Conservation (phyloP, 2,888 invertebrate genomes). For the Thereva unica region DNA sequence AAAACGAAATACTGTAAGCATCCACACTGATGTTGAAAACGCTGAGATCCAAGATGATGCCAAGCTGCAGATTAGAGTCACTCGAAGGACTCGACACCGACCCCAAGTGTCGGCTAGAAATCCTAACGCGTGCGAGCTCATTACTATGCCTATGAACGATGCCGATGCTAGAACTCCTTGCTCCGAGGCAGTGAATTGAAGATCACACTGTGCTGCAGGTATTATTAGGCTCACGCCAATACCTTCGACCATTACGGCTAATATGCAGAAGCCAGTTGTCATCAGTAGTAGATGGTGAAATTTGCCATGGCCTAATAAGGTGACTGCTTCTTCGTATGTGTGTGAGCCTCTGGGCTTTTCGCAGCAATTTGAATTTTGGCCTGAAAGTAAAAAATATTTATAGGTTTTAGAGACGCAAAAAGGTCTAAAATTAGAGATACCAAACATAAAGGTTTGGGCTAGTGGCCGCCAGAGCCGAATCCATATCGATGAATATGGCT, state of each 20-base stretch:
- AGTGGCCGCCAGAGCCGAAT: no score
- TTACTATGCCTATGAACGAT: conserved; percentile 69
- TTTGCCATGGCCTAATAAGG: conserved; percentile 62
- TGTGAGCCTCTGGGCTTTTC: conserved; percentile 34
- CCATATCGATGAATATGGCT: no score
- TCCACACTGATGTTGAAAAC: conserved; percentile 64
- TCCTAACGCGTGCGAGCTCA: conserved; percentile 81
- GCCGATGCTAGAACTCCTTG: conserved; percentile 69
- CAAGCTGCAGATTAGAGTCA: conserved; percentile 61
- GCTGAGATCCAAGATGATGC: conserved; percentile 63
- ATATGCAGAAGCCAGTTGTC: conserved; percentile 66
- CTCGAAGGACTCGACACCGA: conserved; percentile 64
- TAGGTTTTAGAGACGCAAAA: no score
- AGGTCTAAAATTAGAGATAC: no score
- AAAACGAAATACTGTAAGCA: conserved; percentile 66
- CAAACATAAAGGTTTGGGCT: no score
- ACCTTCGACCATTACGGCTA: conserved; percentile 71
- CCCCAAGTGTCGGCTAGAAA: conserved; percentile 76
- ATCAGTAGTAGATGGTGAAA: conserved; percentile 67
- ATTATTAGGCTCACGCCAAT: conserved; percentile 68
- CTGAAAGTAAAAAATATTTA: no score
- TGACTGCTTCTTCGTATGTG: conserved; percentile 53
- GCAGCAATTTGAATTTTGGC: no score
- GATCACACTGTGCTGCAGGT: conserved; percentile 71
- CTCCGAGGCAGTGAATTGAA: conserved; percentile 64